These are phyloP conservation scores for Trichomalopsis sarcophagae DNA, from an alignment of 1,140 invertebrate species.

Conservation along the genomic window DNA sequence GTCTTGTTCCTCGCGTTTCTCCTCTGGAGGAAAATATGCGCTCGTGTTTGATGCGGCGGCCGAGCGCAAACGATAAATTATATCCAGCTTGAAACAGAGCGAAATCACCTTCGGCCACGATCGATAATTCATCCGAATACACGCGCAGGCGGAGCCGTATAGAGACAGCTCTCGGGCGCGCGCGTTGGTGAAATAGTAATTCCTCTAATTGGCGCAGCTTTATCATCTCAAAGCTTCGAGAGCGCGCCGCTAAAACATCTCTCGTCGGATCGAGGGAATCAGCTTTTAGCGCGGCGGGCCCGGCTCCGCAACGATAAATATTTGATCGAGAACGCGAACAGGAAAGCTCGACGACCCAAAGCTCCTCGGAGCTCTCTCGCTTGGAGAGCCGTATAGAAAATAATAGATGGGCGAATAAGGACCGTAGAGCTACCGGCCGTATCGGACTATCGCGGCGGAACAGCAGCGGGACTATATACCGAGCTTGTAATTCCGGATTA, in stretches of 20 bases:
- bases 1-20: background rate
- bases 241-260: background rate
- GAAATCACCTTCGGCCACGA: background rate
- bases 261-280: background rate
- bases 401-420: constrained; percentile 21
- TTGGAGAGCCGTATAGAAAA: background rate
- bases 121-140: background rate
- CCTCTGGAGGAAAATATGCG: background rate
- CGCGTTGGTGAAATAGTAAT: background rate
- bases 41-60: too few relatives aligned
- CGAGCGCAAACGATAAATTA: too few relatives aligned
- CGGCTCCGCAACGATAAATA: constrained; percentile 13
- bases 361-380: background rate
- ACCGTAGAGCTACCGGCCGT: background rate
- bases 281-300: background rate
- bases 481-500: constrained; percentile 32
- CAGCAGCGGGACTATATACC: background rate
- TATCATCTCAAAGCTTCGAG: background rate
- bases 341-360: background rate
- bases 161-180: background rate
- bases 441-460: constrained; percentile 3
- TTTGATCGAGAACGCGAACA: background rate
- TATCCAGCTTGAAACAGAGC: too few relatives aligned
- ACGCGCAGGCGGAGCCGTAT: background rate
- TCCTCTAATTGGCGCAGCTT: background rate